Conservation (phyloP, 2,113 vertebrate genomes). For the Dryoscopus gambensis region DNA sequence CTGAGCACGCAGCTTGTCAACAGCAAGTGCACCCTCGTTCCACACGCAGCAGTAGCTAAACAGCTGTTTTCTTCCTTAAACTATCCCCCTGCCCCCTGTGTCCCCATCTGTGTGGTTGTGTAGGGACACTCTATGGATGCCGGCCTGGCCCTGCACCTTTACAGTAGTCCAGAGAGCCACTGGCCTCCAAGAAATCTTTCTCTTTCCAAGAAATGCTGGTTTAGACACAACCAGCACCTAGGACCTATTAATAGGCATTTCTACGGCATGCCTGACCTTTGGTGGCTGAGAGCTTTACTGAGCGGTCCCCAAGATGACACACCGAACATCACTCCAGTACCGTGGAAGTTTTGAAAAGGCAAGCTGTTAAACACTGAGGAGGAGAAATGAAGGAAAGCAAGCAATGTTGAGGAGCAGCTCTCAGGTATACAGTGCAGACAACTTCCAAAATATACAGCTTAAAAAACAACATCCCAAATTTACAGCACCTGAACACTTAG, state of each 20-base stretch:
- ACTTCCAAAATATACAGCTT: neutral
- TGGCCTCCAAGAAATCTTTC: neutral
- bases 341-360: neutral
- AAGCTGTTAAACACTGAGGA: neutral
- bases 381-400: neutral
- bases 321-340: neutral
- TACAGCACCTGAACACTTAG: fast-evolving
- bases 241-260: neutral
- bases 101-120: neutral
- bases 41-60: fast-evolving
- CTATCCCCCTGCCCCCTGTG: fast-evolving
- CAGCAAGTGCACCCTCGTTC: neutral
- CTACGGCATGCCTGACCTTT: neutral
- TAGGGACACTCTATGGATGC: neutral
- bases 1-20: too few relatives aligned
- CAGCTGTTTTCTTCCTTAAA: neutral
- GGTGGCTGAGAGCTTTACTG: neutral
- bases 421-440: neutral
- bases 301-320: neutral
- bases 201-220: neutral
- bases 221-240: neutral
- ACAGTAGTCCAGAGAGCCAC: neutral
- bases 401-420: neutral
- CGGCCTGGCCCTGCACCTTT: neutral
- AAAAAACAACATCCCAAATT: neutral